Base-by-base conservation (phyloP, 2,797 vertebrate species). In the Calcarius lapponicus region DNA sequence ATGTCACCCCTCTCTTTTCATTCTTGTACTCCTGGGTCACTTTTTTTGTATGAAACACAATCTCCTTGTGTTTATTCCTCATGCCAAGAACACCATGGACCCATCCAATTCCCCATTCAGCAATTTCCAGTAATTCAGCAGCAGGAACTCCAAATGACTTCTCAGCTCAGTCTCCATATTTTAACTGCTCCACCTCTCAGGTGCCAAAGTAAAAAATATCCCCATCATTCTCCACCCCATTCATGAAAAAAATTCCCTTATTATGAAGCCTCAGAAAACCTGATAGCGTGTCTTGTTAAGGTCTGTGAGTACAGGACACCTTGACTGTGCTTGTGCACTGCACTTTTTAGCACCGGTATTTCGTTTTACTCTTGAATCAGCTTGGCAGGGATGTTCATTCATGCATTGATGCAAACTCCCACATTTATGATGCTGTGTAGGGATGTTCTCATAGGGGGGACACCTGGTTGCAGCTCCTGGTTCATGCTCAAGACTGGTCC, bases 41-140 rank as follows among this genome's bases (percentile, higher is more conserved):
- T 66, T 80, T 70, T 53, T 43, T 51, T 42, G 14, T 21, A 47
- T 13, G 22, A 54, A 82, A 66, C 6, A 47, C 7, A 26, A 48
- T 7, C 5, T 36, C 21, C 54, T 66, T 78, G 0, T 64, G n/a
- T 60, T 86, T 17, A 50, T 58, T 81, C 80, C 45, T 53, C 47
- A 14, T 0, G 1, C 25, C 43, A n/a, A 76, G 8, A n/a, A 26
- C 7, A 22, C 36, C 36, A 58, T 2, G 50, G 29, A 2, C 25
- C 14, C 45, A 57, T 29, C 18, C 62, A 70, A 54, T 40, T 34
- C 17, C 56, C 56, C 29, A 69, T 69, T 54, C 28, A 38, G 7
- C 9, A 69, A 71, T 11, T 84, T 69, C n/a, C 62, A 81, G 24
- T 66, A 74, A 80, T 53, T 67, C 48, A 78, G 66, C 57, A 64